Conservation (phyloP, 2,888 invertebrate species). For the Escarpia spicata region DNA sequence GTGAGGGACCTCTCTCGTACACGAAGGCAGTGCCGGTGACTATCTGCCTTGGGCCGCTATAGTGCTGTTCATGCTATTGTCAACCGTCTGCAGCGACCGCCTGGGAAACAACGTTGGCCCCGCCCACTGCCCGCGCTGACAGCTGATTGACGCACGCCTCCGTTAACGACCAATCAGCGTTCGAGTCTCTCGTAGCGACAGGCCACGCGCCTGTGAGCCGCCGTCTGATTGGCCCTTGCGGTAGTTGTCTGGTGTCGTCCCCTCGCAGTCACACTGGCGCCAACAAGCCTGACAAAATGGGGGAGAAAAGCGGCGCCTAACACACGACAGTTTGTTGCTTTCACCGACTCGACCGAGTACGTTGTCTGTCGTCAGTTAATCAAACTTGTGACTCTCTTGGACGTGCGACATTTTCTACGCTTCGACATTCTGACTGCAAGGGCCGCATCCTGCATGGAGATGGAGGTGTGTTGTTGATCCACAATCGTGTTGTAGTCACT, state of each 20-base stretch:
- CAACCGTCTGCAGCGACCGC: background rate
- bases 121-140: background rate
- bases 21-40: slow-evolving; percentile 12
- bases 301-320: background rate
- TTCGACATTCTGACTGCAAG: background rate
- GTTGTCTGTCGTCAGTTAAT: background rate
- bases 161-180: background rate
- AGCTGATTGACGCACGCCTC: background rate
- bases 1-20: background rate
- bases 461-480: slow-evolving; percentile 14
- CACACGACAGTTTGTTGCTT: background rate
- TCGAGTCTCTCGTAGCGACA: background rate
- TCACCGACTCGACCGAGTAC: background rate
- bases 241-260: background rate
- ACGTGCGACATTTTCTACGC: background rate
- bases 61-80: background rate
- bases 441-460: background rate
- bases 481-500: background rate
- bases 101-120: background rate
- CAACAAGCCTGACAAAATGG: background rate
- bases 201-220: background rate
- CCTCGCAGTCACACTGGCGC: slow-evolving; percentile 12
- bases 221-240: background rate
- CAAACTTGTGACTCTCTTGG: background rate
- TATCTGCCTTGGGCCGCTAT: background rate